Evolutionary conservation across 2,797 vertebrate genomes (phyloP).

Genomic region (Schizopygopsis pylzovi): DNA sequence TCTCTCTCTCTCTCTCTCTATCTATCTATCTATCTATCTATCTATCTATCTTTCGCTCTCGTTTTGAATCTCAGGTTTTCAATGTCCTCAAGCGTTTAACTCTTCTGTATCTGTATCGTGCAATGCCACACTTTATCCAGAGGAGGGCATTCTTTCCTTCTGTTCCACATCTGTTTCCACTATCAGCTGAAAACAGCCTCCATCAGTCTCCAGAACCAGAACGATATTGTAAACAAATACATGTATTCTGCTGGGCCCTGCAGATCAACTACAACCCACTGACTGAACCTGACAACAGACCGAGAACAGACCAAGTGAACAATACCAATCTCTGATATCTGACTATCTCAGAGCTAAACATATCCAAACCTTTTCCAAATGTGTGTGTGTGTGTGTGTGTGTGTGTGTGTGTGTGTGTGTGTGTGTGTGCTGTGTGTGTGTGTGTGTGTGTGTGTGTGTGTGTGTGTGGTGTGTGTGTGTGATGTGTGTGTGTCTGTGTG

Average conservation of each 20-base stretch:
- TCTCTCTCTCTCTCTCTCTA: too few species aligned
- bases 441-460: too few species aligned
- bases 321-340: not conserved
- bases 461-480: too few species aligned
- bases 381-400: too few species aligned
- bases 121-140: constrained; percentile 13
- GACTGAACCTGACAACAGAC: not conserved
- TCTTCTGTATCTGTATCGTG: not conserved
- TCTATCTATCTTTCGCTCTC: too few species aligned
- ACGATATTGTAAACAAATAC: not conserved
- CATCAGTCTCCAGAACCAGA: not conserved
- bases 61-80: not conserved
- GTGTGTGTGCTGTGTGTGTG: too few species aligned
- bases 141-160: constrained; percentile 27
- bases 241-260: not conserved
- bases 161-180: not conserved
- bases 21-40: too few species aligned
- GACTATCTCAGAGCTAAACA: not conserved
- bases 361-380: not conserved
- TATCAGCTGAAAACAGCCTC: not conserved
- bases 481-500: too few species aligned
- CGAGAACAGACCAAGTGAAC: not conserved
- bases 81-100: not conserved
- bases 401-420: too few species aligned
- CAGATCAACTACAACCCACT: not conserved